phyloP scores from a whole-genome alignment of 1,140 invertebrate species.

The Saccostrea glomerata region DNA sequence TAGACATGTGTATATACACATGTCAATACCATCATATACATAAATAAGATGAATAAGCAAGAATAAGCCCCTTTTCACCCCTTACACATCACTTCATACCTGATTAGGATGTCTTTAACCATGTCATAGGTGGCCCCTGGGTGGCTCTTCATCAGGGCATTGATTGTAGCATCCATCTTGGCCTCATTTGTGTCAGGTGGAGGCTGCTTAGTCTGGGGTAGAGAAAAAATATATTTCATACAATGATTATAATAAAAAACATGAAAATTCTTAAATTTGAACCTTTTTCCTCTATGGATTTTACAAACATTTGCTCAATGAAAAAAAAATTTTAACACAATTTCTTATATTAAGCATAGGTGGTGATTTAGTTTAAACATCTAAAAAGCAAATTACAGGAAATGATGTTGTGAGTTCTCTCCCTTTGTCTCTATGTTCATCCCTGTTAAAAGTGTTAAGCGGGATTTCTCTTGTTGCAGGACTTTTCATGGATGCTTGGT shows the following conservation, averaged over 20 bases:
- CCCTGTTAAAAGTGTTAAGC: background rate
- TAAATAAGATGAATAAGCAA: too few relatives aligned
- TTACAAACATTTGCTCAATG: background rate
- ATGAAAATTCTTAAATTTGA: background rate
- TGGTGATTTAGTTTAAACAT: background rate
- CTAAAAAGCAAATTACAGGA: slow-evolving; percentile 7
- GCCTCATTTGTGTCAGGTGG: slow-evolving; percentile 34
- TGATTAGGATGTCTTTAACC: background rate
- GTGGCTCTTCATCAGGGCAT: slow-evolving; percentile 20
- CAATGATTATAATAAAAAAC: background rate
- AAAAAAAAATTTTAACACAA: background rate
- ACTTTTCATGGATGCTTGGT: background rate
- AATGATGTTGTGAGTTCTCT: background rate
- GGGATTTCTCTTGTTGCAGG: background rate
- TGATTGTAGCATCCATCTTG: background rate
- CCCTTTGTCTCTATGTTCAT: background rate
- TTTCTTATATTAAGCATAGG: background rate
- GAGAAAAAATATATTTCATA: background rate
- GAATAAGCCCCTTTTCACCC: too few relatives aligned
- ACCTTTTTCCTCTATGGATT: background rate
- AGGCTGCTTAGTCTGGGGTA: slow-evolving; percentile 15
- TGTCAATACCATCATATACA: too few relatives aligned
- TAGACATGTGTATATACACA: too few relatives aligned
- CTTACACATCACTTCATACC: background rate
- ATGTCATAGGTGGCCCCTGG: slow-evolving; percentile 21